Base-by-base conservation (phyloP, 2,113 vertebrate species). In the Zapornia atra region DNA sequence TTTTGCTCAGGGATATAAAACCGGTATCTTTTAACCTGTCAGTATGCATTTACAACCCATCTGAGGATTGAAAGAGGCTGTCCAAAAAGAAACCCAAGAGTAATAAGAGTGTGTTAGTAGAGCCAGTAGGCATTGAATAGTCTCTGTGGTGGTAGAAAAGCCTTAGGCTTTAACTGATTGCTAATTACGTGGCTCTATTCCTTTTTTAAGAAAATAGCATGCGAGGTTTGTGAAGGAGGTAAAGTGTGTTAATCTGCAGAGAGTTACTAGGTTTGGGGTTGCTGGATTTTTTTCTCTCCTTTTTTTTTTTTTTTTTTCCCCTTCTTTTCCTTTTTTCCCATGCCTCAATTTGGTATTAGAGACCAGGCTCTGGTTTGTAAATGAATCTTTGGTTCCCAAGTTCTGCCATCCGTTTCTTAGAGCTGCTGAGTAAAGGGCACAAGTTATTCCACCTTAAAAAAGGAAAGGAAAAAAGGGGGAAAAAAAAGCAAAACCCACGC, bases 391-490 rank as follows among this genome's bases (percentile, higher is more conserved):
- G 16, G 38, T 86, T 95, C 94, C 78, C 77, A 51, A 83, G 61
- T 82, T 44, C 73, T 95, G 77, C 95, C 88, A 79, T 69, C 83
- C 77, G 86, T 96, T 90, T 93, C 96, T 91, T 57, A 31, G 83
- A 95, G 76, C 48, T 61, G 21, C 61, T 16, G 36, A 72, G 90
- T 71, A n/a, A 90, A 90, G 71, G 91, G 82, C 92, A 86, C 82
- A 86, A 94, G 92, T 88, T 87, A 81, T 77, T 96, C 96, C 90
- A 95, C 94, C 95, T 98, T 95, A 95, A 96, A 94, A 96, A 93
- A 93, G 68, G 46, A 66, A 91, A 80, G 25, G 6, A 1, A 50
- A 64, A 44, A 38, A 46, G 44, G 3, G 9, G 14, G 12, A 2
- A 7, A 9, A 18, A 51, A 24, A 56, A 65, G 56, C 54, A 66